Percentiles rank a stretch among this genome's conserved stretches.
These are phyloP conservation scores for Pituophis catenifer DNA, from an alignment of 2,113 vertebrate genomes.

Conservation along the genomic window DNA sequence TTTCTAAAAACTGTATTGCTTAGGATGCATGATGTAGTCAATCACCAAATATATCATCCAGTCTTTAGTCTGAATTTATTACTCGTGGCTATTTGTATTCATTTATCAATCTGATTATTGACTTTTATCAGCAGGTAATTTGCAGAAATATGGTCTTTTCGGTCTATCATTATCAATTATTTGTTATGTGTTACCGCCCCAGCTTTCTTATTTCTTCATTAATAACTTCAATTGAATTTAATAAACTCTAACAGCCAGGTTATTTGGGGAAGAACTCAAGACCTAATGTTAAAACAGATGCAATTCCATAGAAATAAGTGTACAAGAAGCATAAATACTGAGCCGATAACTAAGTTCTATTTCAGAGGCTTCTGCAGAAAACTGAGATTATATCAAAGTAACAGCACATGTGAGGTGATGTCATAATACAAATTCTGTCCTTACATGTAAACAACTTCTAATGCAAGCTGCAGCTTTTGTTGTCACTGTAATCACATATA, in stretches of 20 bases:
- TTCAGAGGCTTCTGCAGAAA: background rate
- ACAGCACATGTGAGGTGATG: background rate
- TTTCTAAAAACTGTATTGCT: background rate
- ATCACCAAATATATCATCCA: background rate
- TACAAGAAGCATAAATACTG: background rate
- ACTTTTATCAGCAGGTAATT: background rate
- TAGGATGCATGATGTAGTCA: background rate
- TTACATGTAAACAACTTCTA: background rate
- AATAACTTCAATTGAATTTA: background rate
- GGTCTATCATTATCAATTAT: background rate
- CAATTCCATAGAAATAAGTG: conserved; percentile 22
- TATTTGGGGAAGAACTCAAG: conserved; percentile 22
- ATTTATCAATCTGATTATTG: background rate
- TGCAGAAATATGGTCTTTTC: background rate
- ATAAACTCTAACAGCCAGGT: background rate
- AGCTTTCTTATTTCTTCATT: background rate
- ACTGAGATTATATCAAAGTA: background rate
- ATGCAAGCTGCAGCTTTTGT: background rate
- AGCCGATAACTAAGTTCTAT: background rate
- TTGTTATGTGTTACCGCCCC: background rate
- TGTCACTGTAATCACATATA: background rate
- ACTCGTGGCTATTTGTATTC: background rate
- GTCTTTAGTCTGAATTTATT: conserved; percentile 1
- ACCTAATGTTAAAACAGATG: background rate
- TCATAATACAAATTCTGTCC: background rate